Percentiles rank a stretch among this genome's conserved stretches.
phyloP scores from a whole-genome alignment of 2,797 vertebrate species.

The Helicolenus hilgendorfi region DNA sequence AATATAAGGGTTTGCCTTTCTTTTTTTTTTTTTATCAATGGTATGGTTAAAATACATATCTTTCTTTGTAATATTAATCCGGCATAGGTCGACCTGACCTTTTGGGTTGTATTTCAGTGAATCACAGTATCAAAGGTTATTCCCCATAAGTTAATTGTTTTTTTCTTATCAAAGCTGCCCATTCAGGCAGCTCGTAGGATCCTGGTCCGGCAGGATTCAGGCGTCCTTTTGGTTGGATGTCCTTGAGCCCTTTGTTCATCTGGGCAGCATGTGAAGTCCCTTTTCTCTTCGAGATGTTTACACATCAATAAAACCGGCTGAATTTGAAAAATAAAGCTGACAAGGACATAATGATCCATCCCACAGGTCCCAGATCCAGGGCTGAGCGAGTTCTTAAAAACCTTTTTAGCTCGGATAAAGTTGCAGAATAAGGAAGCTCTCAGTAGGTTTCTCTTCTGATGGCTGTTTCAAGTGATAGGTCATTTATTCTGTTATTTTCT shows the following conservation, averaged over 20 bases:
- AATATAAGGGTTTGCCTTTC: neutral
- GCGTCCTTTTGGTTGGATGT: slow-evolving; percentile 78
- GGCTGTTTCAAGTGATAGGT: slow-evolving; percentile 61
- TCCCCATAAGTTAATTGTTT: slow-evolving; percentile 76
- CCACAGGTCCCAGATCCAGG: slow-evolving; percentile 75
- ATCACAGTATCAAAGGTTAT: slow-evolving; percentile 79
- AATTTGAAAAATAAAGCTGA: slow-evolving; percentile 85
- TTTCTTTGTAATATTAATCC: slow-evolving; percentile 47
- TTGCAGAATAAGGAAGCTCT: slow-evolving; percentile 69
- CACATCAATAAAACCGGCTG: slow-evolving; percentile 87
- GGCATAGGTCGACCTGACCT: slow-evolving; percentile 68
- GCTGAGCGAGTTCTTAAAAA: slow-evolving; percentile 72
- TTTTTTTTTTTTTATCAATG: neutral
- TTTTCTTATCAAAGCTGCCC: slow-evolving; percentile 81
- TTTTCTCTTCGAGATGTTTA: slow-evolving; percentile 86
- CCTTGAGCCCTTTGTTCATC: slow-evolving; percentile 87
- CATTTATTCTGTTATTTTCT: slow-evolving; percentile 63
- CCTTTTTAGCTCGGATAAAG: slow-evolving; percentile 68
- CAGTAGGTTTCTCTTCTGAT: slow-evolving; percentile 68
- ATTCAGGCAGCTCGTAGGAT: slow-evolving; percentile 64
- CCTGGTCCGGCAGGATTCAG: slow-evolving; percentile 75
- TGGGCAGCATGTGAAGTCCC: slow-evolving; percentile 81
- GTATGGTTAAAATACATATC: slow-evolving; percentile 35
- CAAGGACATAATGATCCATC: slow-evolving; percentile 87
- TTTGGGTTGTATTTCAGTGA: slow-evolving; percentile 72